These are phyloP conservation scores for Rhinoptilus africanus DNA, from an alignment of 2,113 vertebrate species.

Conservation along the genomic window DNA sequence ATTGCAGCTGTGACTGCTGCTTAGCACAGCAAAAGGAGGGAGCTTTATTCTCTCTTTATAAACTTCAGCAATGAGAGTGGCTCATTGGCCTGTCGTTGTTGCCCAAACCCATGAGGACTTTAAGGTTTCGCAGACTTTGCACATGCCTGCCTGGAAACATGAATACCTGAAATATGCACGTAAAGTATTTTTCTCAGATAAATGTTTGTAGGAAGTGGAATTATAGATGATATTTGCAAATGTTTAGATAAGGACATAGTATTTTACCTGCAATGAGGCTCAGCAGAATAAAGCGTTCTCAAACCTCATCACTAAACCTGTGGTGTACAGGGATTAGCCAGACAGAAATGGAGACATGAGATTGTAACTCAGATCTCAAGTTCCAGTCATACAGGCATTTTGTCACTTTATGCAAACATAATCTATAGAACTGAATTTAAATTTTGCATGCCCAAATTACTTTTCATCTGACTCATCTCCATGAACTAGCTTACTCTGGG, in stretches of 20 bases:
- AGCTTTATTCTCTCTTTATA: neutral
- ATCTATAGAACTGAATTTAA: neutral
- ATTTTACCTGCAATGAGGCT: neutral
- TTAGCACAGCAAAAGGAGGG: neutral
- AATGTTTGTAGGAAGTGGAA: neutral
- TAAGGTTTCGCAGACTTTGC: neutral
- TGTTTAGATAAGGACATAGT: neutral
- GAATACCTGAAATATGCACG: neutral
- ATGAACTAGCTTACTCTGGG: neutral
- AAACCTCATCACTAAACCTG: neutral
- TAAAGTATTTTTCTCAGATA: neutral
- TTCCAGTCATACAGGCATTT: neutral
- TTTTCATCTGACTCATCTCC: neutral
- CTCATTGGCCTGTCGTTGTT: neutral
- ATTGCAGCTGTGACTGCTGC: neutral
- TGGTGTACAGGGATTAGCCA: neutral
- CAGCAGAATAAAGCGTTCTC: neutral
- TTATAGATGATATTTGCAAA: neutral
- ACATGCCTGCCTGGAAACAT: neutral
- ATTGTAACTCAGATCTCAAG: neutral
- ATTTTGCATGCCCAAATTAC: neutral
- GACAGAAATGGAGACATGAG: neutral
- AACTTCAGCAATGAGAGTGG: neutral
- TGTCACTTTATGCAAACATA: neutral
- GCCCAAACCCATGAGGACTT: neutral